Percentiles rank a stretch among this genome's conserved stretches.
These are phyloP conservation scores for Tragelaphus buxtoni DNA, from an alignment of 2,113 vertebrate species.

Conservation along the genomic window DNA sequence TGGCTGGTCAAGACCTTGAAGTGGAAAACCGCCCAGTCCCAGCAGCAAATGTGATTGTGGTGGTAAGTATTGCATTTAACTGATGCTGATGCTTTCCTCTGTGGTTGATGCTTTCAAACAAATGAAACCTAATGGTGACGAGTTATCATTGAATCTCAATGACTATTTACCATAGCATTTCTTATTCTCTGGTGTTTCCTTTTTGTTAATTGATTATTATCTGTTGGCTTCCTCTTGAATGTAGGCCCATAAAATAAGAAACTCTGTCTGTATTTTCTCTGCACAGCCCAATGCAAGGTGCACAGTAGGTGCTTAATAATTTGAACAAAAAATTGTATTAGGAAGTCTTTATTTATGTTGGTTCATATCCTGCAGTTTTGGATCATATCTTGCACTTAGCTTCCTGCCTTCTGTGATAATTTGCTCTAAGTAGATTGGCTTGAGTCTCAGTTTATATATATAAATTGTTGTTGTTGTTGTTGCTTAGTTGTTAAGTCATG, in stretches of 20 bases:
- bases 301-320: neutral
- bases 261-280: neutral
- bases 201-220: conserved; percentile 2
- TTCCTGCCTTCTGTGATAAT: neutral
- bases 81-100: neutral
- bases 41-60: conserved; percentile 80
- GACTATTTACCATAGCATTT: neutral
- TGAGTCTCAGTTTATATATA: neutral
- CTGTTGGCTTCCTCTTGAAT: neutral
- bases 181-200: neutral
- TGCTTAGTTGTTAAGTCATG: neutral
- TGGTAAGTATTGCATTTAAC: conserved; percentile 79
- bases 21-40: conserved; percentile 85
- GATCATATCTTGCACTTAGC: neutral
- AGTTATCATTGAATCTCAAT: neutral
- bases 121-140: neutral
- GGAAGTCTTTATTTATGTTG: neutral
- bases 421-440: neutral
- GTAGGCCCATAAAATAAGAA: neutral
- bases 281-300: neutral
- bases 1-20: conserved; percentile 80
- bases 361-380: neutral
- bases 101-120: neutral
- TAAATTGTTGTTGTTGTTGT: neutral
- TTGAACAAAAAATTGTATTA: neutral